phyloP scores from a whole-genome alignment of 2,797 vertebrate genomes.

The Picus viridis region DNA sequence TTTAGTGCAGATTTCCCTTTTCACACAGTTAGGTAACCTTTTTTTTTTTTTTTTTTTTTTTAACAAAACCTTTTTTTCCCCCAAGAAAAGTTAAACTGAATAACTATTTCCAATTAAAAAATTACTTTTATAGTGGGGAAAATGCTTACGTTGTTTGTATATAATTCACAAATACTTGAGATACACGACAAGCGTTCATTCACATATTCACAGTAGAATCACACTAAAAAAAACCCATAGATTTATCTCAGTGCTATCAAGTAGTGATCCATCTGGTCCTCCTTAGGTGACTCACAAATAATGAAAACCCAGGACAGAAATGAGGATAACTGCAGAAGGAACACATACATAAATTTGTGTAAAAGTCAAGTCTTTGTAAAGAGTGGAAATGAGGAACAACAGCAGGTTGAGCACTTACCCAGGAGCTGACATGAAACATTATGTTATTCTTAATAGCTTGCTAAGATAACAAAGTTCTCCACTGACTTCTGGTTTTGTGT shows the following conservation, averaged over 20 bases:
- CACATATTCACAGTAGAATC: neutral
- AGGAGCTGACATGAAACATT: neutral
- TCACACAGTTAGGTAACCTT: neutral
- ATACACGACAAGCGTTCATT: neutral
- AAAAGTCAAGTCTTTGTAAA: neutral
- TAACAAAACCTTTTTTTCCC: no score
- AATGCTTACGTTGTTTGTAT: neutral
- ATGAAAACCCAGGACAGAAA: neutral
- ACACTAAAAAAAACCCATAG: neutral
- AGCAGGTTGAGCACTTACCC: neutral
- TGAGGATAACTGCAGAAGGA: neutral
- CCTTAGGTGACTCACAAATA: neutral
- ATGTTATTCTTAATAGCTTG: neutral
- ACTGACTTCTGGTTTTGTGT: neutral
- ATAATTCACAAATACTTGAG: neutral
- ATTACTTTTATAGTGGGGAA: neutral
- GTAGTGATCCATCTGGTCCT: neutral
- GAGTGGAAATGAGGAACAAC: neutral
- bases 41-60: neutral
- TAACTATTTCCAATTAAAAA: neutral
- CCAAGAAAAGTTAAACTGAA: neutral
- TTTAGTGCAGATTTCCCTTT: neutral
- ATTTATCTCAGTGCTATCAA: neutral
- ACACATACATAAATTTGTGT: neutral
- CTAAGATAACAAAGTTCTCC: neutral